Percentiles rank a stretch among this genome's conserved stretches.
Conservation (phyloP, 1,140 invertebrate species). For the Eueides isabella region DNA sequence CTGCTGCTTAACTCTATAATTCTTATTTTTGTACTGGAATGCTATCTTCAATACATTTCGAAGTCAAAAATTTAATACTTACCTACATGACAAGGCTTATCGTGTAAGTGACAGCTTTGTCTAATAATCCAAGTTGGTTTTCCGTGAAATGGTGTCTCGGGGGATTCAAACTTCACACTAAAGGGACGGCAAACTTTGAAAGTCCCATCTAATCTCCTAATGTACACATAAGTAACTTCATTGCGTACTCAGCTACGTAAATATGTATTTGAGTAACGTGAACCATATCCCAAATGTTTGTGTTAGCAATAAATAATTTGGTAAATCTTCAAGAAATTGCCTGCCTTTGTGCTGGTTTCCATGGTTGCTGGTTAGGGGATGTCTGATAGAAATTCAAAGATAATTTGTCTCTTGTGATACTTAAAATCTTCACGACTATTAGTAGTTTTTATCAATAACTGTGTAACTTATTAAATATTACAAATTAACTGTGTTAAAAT, state of each 20-base stretch:
- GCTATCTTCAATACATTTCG: background rate
- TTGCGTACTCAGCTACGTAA: constrained; percentile 27
- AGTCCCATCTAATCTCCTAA: constrained; percentile 43
- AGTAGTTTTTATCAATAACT: too few relatives aligned
- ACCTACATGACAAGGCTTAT: background rate
- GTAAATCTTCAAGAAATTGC: constrained; percentile 21
- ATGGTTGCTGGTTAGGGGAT: background rate
- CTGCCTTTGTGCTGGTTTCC: background rate
- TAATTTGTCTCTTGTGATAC: background rate
- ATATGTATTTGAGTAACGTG: constrained; percentile 34
- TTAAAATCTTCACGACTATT: too few relatives aligned
- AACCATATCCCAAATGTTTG: constrained; percentile 5
- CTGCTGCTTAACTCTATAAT: background rate
- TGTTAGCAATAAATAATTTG: constrained; percentile 29
- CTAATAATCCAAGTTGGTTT: constrained; percentile 15
- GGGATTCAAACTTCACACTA: constrained; percentile 36
- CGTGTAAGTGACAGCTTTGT: constrained; percentile 1
- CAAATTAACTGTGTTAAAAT: background rate
- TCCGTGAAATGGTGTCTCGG: constrained; percentile 27
- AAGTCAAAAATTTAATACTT: background rate
- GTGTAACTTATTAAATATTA: too few relatives aligned
- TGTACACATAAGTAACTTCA: constrained; percentile 41
- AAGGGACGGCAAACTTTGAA: constrained; percentile 42
- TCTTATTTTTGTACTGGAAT: background rate
- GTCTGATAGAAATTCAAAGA: background rate